Evolutionary conservation across 2,113 vertebrate species (phyloP).

Genomic region (Helogale parvula): DNA sequence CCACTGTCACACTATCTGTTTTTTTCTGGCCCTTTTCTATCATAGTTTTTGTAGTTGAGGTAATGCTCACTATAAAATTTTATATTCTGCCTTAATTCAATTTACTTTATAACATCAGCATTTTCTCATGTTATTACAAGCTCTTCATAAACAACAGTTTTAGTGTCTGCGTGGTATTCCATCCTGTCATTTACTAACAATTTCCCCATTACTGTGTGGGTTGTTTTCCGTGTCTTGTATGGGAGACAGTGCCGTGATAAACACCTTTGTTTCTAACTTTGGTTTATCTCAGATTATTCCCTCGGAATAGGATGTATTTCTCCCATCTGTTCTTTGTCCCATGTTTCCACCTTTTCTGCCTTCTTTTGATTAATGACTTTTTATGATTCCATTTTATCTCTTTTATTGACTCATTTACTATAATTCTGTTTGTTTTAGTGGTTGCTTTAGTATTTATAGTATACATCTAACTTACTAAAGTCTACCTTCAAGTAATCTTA

Average conservation of each 20-base stretch:
- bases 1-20: not conserved
- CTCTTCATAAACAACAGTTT: not conserved
- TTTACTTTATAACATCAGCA: not conserved
- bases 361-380: conserved; percentile 22
- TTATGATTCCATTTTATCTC: not conserved
- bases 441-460: not conserved
- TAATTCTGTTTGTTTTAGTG: not conserved
- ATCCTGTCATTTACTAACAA: not conserved
- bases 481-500: not conserved
- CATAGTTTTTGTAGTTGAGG: not conserved
- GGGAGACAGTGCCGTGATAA: not conserved
- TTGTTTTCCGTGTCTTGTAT: not conserved
- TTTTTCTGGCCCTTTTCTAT: not conserved
- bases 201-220: not conserved
- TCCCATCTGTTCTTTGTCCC: not conserved
- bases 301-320: not conserved
- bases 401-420: conserved; percentile 35
- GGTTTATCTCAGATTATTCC: conserved; percentile 9
- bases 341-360: not conserved
- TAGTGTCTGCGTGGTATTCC: not conserved
- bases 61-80: conserved; percentile 23
- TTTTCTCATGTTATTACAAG: conserved; percentile 18
- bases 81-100: conserved; percentile 28
- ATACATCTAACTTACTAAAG: not conserved
- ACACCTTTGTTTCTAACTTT: conserved; percentile 12